Conservation (phyloP, 2,888 invertebrate species). For the Aphidoletes aphidimyza region DNA sequence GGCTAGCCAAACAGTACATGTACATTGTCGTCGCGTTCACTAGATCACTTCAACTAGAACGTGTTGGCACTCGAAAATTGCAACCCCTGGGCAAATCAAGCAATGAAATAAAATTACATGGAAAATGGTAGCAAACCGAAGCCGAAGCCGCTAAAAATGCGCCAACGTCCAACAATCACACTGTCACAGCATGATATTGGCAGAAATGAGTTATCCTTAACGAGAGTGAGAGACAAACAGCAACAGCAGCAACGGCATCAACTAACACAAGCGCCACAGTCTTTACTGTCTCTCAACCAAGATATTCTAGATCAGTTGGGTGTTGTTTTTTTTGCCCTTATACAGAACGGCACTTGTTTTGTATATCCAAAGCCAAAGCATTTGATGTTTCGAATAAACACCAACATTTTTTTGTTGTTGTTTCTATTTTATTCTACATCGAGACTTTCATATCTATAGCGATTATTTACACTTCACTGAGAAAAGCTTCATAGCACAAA, state of each 20-base stretch:
- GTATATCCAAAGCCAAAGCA: background rate
- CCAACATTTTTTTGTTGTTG: background rate
- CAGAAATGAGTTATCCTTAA: too few relatives aligned
- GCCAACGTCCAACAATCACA: background rate
- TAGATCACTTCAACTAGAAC: background rate
- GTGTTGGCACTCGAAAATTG: background rate
- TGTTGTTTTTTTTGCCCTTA: background rate
- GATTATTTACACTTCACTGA: conserved; percentile 46
- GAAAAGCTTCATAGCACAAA: conserved; percentile 6
- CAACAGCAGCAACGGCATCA: too few relatives aligned
- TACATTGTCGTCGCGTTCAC: too few relatives aligned
- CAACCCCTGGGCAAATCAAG: conserved; percentile 10
- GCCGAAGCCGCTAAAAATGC: background rate
- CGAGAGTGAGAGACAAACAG: too few relatives aligned
- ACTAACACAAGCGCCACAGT: too few relatives aligned
- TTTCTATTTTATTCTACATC: background rate
- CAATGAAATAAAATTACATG: conserved; percentile 18
- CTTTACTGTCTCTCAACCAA: too few relatives aligned
- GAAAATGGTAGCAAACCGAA: background rate
- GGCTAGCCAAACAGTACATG: too few relatives aligned
- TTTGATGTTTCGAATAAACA: conserved; percentile 12
- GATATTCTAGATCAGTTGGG: too few relatives aligned
- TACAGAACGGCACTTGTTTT: background rate
- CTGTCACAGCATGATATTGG: background rate
- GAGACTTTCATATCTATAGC: background rate